Evolutionary conservation across 2,797 vertebrate genomes (phyloP), one percentile per base, ranked within the genome.

Genomic region (Arnoldichthys spilopterus): DNA sequence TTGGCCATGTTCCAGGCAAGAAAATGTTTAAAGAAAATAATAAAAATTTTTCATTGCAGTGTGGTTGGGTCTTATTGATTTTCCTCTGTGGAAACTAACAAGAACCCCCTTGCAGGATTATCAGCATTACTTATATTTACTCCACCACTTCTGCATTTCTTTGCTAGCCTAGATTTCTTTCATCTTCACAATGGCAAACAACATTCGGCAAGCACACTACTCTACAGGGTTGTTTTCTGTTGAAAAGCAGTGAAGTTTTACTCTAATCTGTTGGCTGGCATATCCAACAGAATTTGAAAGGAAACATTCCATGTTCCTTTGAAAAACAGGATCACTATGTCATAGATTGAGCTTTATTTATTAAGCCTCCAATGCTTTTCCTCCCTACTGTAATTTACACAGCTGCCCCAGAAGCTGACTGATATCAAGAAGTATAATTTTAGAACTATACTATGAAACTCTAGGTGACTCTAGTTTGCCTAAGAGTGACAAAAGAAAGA

Each of bases 311-410:
- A 40, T n/a, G 30, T 56, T 54, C 8, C 68, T 30, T 72, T 11
- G 32, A 72, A 72, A 72, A 72, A 72, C 3, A 72, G 69, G 32
- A 51, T 56, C 67, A 51, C 18, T 24, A n/a, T 56, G 69, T 22
- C 30, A 72, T 56, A 51, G 32, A 72, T 56, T 72, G 12, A 11
- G 24, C 32, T 56, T 72, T 56, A 37, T 72, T 54, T 72, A 56
- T 72, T 24, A 53, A 53, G 67, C 49, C 28, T 53, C 28, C 34
- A 13, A 56, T 24, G n/a, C 32, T 56, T 72, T n/a, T 54, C 28
- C 47, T 34, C 28, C 24, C 49, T 34, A 53, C 68, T 54, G 49
- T 56, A 72, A 53, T 71, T 32, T 30, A 71, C 37, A 34, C 68
- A 70, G 45, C 5, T 53, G 28, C 45, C 11, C n/a, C 20, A 43